phyloP scores from a whole-genome alignment of 1,140 invertebrate genomes.

The Atopsyche davidsoni region DNA sequence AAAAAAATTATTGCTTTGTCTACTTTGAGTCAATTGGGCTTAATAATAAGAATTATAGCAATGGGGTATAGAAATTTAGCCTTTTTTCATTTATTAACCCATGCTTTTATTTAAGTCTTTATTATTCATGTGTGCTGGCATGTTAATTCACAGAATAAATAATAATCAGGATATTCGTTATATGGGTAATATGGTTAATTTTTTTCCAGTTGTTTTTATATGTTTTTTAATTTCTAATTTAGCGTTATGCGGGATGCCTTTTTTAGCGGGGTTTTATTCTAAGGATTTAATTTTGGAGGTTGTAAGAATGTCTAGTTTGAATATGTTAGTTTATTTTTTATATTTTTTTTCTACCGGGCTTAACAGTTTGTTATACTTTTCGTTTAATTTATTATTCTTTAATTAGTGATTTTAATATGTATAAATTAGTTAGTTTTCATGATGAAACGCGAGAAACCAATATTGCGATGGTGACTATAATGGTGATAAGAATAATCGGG shows the following conservation, averaged over 20 bases:
- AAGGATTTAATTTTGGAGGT: constrained; percentile 59
- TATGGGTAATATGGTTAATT: constrained; percentile 42
- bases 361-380: constrained; percentile 49
- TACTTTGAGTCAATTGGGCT: constrained; percentile 61
- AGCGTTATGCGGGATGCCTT: constrained; percentile 50
- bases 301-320: constrained; percentile 43
- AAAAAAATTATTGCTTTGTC: constrained; percentile 69
- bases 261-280: constrained; percentile 59
- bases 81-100: constrained; percentile 57
- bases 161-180: constrained; percentile 59
- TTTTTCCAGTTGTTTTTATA: constrained; percentile 41
- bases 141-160: constrained; percentile 54
- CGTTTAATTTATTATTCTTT: constrained; percentile 51
- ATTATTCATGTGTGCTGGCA: constrained; percentile 55
- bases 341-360: constrained; percentile 50
- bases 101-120: constrained; percentile 62
- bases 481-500: constrained; percentile 45
- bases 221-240: constrained; percentile 49
- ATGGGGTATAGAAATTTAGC: constrained; percentile 43
- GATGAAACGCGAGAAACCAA: constrained; percentile 45
- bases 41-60: too few relatives aligned
- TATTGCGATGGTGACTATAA: constrained; percentile 45
- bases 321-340: constrained; percentile 47
- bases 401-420: constrained; percentile 42
- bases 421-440: constrained; percentile 39